Conservation (phyloP, 2,888 invertebrate genomes). For the Apodemia duryi region DNA sequence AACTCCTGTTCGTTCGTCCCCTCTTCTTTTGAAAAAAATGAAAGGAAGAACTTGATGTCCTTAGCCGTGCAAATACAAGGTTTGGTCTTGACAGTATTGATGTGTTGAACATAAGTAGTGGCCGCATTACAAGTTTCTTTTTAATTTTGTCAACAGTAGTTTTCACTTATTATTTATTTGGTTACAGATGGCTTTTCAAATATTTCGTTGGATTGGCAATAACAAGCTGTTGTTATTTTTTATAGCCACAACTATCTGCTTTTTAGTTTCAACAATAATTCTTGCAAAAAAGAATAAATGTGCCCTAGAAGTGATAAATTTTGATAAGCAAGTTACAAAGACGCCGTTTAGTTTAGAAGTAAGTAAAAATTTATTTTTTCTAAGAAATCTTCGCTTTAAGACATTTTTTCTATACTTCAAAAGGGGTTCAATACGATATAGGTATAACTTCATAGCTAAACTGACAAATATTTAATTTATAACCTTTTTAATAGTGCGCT, state of each 20-base stretch:
- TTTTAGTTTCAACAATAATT: constrained; percentile 75
- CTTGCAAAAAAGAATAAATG: constrained; percentile 43
- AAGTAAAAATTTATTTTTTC: not conserved
- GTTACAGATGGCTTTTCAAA: constrained; percentile 34
- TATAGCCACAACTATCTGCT: constrained; percentile 47
- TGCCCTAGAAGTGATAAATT: not conserved
- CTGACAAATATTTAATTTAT: too few species aligned
- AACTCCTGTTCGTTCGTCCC: too few species aligned
- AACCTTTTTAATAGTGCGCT: too few species aligned
- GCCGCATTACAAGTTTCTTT: constrained; percentile 2
- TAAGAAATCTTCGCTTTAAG: too few species aligned
- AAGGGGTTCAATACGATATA: too few species aligned
- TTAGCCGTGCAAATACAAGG: too few species aligned
- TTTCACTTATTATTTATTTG: not conserved
- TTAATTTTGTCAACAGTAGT: too few species aligned
- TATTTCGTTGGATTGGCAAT: constrained; percentile 36
- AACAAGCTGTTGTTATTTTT: constrained; percentile 57
- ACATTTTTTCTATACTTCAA: too few species aligned
- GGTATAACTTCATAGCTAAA: too few species aligned
- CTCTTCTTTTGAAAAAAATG: too few species aligned
- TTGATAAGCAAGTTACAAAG: not conserved
- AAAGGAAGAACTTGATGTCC: too few species aligned
- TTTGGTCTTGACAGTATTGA: too few species aligned
- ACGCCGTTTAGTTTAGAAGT: not conserved
- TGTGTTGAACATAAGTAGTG: not conserved